A percentile compares a stretch with the other conserved stretches of the same genome.
Evolutionary conservation across 2,888 invertebrate genomes (phyloP).

Genomic region (Pristionchus entomophagus): DNA sequence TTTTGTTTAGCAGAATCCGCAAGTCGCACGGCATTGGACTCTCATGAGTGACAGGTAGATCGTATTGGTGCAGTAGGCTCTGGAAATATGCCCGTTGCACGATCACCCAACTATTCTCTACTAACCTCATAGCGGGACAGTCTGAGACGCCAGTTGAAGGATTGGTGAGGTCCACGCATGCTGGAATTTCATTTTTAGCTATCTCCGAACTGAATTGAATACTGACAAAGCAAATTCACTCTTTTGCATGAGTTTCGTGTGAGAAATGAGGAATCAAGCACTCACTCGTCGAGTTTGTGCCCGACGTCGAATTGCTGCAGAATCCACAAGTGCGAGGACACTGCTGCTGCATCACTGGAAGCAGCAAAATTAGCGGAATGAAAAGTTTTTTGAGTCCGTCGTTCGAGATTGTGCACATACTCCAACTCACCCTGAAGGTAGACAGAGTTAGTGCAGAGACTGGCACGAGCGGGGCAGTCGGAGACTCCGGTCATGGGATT

Average conservation of each 20-base stretch:
- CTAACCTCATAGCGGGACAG: no score
- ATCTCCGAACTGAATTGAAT: no score
- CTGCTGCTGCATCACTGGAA: neutral
- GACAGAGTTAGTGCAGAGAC: neutral
- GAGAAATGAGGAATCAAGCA: neutral
- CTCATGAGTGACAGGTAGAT: no score
- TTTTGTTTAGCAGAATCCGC: no score
- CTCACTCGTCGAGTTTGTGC: neutral
- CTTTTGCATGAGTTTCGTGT: no score
- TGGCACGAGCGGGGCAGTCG: neutral
- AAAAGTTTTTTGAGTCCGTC: neutral
- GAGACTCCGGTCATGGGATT: neutral
- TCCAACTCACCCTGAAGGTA: neutral
- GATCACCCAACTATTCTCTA: no score
- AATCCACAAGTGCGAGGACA: neutral
- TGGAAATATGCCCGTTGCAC: no score
- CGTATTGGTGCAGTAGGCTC: no score
- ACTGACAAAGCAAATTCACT: no score
- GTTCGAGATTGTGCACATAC: neutral
- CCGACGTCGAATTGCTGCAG: neutral
- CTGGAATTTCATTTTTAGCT: no score
- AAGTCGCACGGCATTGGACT: no score
- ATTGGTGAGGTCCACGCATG: neutral
- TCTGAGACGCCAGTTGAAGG: neutral
- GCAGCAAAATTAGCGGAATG: no score